These are phyloP conservation scores for Montipora capricornis DNA, from an alignment of 64 coral and sea anemone species.

Conservation along the genomic window DNA sequence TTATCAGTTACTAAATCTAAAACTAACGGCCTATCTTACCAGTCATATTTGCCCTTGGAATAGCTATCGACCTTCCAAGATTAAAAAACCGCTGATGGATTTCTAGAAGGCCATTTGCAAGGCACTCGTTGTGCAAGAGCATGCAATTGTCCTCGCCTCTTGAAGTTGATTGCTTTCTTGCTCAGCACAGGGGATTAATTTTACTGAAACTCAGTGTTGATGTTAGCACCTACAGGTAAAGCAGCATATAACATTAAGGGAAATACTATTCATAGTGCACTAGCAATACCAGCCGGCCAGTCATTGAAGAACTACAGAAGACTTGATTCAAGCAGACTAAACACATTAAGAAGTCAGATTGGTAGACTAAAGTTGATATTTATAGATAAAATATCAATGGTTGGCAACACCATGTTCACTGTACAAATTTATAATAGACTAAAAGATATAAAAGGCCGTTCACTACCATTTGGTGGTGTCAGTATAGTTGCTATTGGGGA, in stretches of 20 bases:
- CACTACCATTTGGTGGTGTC: constrained; percentile 78
- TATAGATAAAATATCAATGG: constrained; percentile 52
- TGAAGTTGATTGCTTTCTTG: too few relatives aligned
- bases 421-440: constrained; percentile 71
- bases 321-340: constrained; percentile 69
- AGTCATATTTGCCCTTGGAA: too few relatives aligned
- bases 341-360: constrained; percentile 67
- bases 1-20: too few relatives aligned
- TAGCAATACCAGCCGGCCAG: constrained; percentile 70
- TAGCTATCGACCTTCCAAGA: too few relatives aligned
- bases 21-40: too few relatives aligned
- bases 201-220: constrained; percentile 59
- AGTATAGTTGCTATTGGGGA: constrained; percentile 80
- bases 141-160: too few relatives aligned
- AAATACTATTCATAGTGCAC: constrained; percentile 82
- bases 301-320: constrained; percentile 72
- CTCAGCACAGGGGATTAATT: not conserved
- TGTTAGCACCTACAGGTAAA: constrained; percentile 69
- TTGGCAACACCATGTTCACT: constrained; percentile 61
- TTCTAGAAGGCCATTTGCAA: too few relatives aligned
- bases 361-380: constrained; percentile 70
- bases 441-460: constrained; percentile 75
- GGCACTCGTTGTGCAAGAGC: too few relatives aligned
- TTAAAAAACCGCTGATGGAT: too few relatives aligned
- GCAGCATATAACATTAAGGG: constrained; percentile 85